A percentile compares a stretch with the other conserved stretches of the same genome.
Evolutionary conservation across 2,113 vertebrate species (phyloP).

Genomic region (Corydoras maculifer): DNA sequence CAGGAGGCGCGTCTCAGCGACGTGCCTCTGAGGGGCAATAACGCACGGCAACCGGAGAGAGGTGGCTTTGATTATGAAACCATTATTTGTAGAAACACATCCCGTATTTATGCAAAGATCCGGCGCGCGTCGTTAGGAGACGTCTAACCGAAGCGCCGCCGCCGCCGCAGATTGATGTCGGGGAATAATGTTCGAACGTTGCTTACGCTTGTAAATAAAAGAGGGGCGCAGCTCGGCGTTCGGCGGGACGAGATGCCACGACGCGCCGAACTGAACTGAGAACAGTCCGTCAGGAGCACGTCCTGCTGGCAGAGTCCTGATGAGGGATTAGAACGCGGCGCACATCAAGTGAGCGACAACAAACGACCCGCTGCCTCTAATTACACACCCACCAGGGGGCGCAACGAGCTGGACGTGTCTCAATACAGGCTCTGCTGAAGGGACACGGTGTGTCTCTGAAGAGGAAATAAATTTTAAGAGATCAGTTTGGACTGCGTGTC

Average conservation of each 20-base stretch:
- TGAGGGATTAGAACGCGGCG: no score
- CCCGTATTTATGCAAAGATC: constrained; percentile 11
- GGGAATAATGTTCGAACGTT: constrained; percentile 10
- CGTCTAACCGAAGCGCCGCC: constrained; percentile 1
- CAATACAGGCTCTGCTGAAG: no score
- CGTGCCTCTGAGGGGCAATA: constrained; percentile 32
- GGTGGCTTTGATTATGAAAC: constrained; percentile 27
- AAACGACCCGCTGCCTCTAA: no score
- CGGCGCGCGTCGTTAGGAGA: constrained; percentile 16
- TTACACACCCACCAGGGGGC: no score
- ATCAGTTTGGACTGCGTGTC: no score
- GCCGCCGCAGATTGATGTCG: constrained; percentile 1
- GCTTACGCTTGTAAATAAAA: constrained; percentile 3
- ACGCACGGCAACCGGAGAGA: constrained; percentile 1
- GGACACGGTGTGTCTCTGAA: no score
- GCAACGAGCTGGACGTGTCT: no score
- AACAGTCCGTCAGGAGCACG: no score
- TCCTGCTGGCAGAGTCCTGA: no score
- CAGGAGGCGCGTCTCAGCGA: neutral
- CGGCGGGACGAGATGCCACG: neutral
- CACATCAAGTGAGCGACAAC: no score
- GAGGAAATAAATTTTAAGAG: no score
- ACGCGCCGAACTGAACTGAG: no score
- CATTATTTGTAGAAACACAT: constrained; percentile 4
- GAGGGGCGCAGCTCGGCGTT: neutral